Evolutionary conservation across 2,797 vertebrate genomes (phyloP), one percentile per base, ranked within the genome.

Genomic region (Lepus townsendii): DNA sequence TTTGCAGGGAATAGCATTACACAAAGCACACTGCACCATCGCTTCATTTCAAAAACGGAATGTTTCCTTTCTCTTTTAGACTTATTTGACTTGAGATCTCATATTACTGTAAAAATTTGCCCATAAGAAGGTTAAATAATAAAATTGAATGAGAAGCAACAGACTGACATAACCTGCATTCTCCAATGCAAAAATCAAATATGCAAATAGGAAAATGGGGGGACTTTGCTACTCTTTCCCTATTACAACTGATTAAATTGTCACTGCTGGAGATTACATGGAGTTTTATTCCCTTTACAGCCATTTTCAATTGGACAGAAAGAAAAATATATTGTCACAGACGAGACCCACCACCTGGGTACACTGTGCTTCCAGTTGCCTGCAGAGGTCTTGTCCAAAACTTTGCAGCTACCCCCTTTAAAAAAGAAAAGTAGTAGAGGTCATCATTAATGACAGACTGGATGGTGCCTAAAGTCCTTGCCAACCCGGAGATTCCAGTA

Each of bases 191-290:
- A 97, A 97, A 97, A 97, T 97, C 97, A 98, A 98, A 98, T 97
- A 98, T 98, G 97, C 90, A 98, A 97, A 97, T 98, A 97, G 96
- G 96, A 97, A 98, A 98, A 98, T 97, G 89, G 98, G 24, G 82
- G 65, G 1, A 91, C 63, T 17, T 69, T 35, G 6, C 32, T 83
- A 32, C 42, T 88, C 65, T 87, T 85, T 88, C 75, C 16, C 90
- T 80, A 88, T 82, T 85, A 95, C 38, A 93, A 95, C 89, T 92
- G 92, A 95, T 97, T 97, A 97, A 96, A 77, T 98, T 97, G 95
- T 97, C 90, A 89, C 95, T 96, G 87, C 95, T 97, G 95, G 95
- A 97, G 97, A 97, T 98, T 96, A 87, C 93, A 97, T 79, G 73
- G 71, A 35, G 63, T 66, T 97, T 98, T 97, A 97, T 97, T 97